Percentiles rank a stretch among this genome's conserved stretches.
These are phyloP conservation scores for Patiria miniata DNA, from an alignment of 35 echinoderm and acorn worm genomes.

Conservation along the genomic window DNA sequence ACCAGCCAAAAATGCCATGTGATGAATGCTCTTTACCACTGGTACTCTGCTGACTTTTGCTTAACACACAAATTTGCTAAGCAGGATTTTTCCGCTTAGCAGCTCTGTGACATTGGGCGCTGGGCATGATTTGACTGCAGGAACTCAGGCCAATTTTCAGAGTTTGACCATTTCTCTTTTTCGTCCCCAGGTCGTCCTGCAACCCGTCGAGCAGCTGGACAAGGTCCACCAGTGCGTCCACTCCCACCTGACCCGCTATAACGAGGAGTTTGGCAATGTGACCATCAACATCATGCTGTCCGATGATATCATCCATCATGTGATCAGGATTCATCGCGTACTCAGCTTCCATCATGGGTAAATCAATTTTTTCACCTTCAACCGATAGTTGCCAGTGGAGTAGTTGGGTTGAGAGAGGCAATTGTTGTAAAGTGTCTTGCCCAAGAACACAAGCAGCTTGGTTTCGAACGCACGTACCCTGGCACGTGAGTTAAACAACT, in stretches of 20 bases:
- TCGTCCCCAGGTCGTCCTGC: slow-evolving; percentile 73
- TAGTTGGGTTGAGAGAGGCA: not conserved
- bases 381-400: not conserved
- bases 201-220: slow-evolving; percentile 75
- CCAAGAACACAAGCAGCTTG: too few species aligned
- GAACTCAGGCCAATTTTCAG: too few species aligned
- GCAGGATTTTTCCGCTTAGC: too few species aligned
- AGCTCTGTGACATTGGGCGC: too few species aligned
- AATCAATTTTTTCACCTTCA: not conserved
- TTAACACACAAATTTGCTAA: too few species aligned
- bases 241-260: slow-evolving; percentile 93
- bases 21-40: too few species aligned
- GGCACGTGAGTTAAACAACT: too few species aligned
- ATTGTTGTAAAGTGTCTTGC: too few species aligned
- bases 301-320: slow-evolving; percentile 93
- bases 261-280: slow-evolving; percentile 97
- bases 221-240: slow-evolving; percentile 90
- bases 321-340: slow-evolving; percentile 94
- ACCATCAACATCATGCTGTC: slow-evolving; percentile 99
- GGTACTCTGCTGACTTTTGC: too few species aligned
- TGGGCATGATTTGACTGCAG: too few species aligned
- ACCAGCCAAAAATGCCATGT: too few species aligned
- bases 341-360: slow-evolving; percentile 97
- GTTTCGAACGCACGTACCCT: too few species aligned
- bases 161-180: not conserved